Conservation (phyloP, 1,140 invertebrate species). For the Cherax quadricarinatus region DNA sequence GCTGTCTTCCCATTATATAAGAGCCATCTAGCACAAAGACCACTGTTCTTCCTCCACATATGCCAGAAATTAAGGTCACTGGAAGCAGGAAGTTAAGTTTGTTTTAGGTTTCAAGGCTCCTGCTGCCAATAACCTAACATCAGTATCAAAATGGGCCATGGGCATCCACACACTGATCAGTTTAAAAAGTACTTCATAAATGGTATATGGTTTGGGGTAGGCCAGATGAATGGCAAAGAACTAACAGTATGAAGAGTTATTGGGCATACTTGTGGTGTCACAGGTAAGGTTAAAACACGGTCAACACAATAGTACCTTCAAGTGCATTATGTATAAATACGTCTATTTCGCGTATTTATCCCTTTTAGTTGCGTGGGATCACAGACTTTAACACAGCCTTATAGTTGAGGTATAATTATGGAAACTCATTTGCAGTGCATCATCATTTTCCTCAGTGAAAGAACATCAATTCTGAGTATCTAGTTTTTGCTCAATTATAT, state of each 20-base stretch:
- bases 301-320: constrained; percentile 70
- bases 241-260: constrained; percentile 46
- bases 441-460: constrained; percentile 47
- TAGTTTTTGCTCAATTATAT: background rate
- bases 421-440: constrained; percentile 66
- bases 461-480: constrained; percentile 55
- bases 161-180: constrained; percentile 58
- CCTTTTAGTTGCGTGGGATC: constrained; percentile 73
- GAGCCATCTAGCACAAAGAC: constrained; percentile 28
- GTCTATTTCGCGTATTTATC: constrained; percentile 69
- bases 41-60: constrained; percentile 24
- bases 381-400: constrained; percentile 74
- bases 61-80: constrained; percentile 19
- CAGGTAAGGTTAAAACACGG: constrained; percentile 60
- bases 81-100: constrained; percentile 10
- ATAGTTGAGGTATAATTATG: constrained; percentile 73
- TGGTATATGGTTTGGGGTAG: constrained; percentile 21
- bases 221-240: constrained; percentile 24
- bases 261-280: constrained; percentile 52
- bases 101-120: background rate
- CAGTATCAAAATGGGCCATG: constrained; percentile 55
- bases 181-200: constrained; percentile 36
- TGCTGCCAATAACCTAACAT: constrained; percentile 25
- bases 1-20: background rate
- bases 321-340: constrained; percentile 69